A percentile compares a stretch with the other conserved stretches of the same genome.
These are phyloP conservation scores for Stegostoma tigrinum DNA, from an alignment of 2,113 vertebrate genomes.

Conservation along the genomic window DNA sequence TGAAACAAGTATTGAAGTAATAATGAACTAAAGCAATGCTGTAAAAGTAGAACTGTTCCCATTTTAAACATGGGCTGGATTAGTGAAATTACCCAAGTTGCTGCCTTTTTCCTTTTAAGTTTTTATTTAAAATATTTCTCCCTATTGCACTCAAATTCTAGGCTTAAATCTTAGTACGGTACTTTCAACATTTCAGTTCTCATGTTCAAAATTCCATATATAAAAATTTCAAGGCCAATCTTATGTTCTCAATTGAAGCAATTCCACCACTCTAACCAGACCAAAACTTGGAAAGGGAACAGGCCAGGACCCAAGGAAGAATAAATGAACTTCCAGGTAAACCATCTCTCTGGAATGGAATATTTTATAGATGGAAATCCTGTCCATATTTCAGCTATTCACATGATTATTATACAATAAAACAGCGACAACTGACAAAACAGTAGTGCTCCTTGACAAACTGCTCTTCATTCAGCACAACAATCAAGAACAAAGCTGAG, in stretches of 20 bases:
- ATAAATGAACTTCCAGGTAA: not conserved
- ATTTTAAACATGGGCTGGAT: not conserved
- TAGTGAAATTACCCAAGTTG: not conserved
- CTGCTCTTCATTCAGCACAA: not conserved
- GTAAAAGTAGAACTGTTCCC: not conserved
- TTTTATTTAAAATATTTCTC: not conserved
- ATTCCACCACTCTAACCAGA: not conserved
- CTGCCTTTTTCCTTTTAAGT: not conserved
- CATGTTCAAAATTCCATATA: not conserved
- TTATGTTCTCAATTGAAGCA: not conserved
- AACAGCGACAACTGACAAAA: not conserved
- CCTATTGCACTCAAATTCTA: not conserved
- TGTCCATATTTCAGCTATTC: not conserved
- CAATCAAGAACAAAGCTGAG: not conserved
- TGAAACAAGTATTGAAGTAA: not conserved
- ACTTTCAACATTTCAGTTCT: not conserved
- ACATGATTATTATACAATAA: slow-evolving; percentile 9
- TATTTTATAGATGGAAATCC: not conserved
- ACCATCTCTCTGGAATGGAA: not conserved
- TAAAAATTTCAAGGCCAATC: not conserved
- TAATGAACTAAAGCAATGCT: not conserved
- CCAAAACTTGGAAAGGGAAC: not conserved
- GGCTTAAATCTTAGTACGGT: not conserved
- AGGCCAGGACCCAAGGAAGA: not conserved
- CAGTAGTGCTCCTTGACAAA: not conserved